phyloP scores from a whole-genome alignment of 2,888 invertebrate genomes.

The Drosophila peninsularis region DNA sequence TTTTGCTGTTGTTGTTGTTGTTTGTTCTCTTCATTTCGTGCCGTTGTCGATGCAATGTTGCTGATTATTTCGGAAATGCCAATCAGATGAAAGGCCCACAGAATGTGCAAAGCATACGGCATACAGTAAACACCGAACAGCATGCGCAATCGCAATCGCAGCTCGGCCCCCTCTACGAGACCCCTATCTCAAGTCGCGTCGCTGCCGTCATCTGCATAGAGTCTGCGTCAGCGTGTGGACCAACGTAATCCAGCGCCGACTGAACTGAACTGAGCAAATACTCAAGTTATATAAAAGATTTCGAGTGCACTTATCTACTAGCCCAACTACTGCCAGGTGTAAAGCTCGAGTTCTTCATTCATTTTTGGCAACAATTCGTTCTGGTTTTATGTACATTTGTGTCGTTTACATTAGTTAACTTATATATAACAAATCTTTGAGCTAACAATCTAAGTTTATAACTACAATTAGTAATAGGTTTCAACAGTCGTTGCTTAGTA shows the following conservation, averaged over 20 bases:
- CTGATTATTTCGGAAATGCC: slow-evolving; percentile 80
- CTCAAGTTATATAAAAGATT: slow-evolving; percentile 36
- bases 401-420: slow-evolving; percentile 15
- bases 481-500: slow-evolving; percentile 70
- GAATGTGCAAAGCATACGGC: slow-evolving; percentile 19
- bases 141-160: slow-evolving; percentile 34
- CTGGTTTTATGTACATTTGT: slow-evolving; percentile 48
- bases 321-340: too few relatives aligned
- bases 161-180: neutral
- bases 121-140: slow-evolving; percentile 3
- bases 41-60: slow-evolving; percentile 63
- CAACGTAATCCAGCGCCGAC: slow-evolving; percentile 23
- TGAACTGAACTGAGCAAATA: slow-evolving; percentile 17
- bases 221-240: slow-evolving; percentile 44
- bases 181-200: slow-evolving; percentile 11
- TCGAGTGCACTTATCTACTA: slow-evolving; percentile 47
- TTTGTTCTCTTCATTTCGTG: slow-evolving; percentile 48
- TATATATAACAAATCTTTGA: slow-evolving; percentile 40
- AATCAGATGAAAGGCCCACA: slow-evolving; percentile 73
- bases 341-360: slow-evolving; percentile 12
- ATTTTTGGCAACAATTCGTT: slow-evolving; percentile 65
- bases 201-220: slow-evolving; percentile 42
- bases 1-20: slow-evolving; percentile 6
- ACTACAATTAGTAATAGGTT: slow-evolving; percentile 27
- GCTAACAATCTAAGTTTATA: slow-evolving; percentile 43